Evolutionary conservation across 2,113 vertebrate genomes (phyloP).

Genomic region (Eubucco bourcierii): DNA sequence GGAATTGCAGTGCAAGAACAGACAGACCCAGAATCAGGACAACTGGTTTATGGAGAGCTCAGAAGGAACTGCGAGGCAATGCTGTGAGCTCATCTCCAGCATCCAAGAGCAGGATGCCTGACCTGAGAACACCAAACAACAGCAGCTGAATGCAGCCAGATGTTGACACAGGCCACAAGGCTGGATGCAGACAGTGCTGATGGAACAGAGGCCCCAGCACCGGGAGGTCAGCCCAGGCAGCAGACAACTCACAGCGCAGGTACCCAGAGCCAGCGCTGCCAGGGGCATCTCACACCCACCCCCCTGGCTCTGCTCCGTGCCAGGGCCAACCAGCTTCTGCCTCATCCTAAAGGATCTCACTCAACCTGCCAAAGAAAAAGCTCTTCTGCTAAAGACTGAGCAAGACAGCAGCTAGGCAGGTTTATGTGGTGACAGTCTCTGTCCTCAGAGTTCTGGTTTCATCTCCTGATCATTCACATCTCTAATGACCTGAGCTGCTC

Average conservation of each 20-base stretch:
- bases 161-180: not conserved
- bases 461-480: not conserved
- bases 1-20: not conserved
- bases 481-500: not conserved
- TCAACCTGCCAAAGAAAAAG: not conserved
- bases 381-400: not conserved
- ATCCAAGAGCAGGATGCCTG: constrained; percentile 3
- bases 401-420: not conserved
- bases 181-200: not conserved
- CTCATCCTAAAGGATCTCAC: not conserved
- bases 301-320: not conserved
- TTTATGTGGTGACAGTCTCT: not conserved
- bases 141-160: not conserved
- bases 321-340: not conserved
- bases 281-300: not conserved
- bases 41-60: not conserved
- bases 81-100: not conserved
- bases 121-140: not conserved
- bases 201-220: not conserved
- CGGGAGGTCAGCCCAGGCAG: not conserved
- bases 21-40: not conserved
- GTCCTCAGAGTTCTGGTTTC: not conserved
- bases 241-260: not conserved
- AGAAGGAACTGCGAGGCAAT: constrained; percentile 7
- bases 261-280: not conserved